phyloP scores from a whole-genome alignment of 2,888 invertebrate genomes.

The Rhagonycha fulva region DNA sequence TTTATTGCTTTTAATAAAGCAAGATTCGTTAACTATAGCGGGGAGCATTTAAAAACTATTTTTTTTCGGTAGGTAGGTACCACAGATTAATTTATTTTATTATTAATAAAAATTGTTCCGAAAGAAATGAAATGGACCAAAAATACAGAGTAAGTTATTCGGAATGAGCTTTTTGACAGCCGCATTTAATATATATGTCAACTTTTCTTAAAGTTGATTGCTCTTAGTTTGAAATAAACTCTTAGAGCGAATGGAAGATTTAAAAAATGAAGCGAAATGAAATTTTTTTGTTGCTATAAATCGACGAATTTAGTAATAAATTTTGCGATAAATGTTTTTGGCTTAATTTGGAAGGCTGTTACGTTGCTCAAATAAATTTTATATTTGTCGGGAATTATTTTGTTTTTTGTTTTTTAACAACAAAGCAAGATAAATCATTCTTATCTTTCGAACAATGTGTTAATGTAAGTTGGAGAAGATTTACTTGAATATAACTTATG shows the following conservation, averaged over 20 bases:
- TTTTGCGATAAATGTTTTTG: neutral
- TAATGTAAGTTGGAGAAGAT: neutral
- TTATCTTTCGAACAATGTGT: neutral
- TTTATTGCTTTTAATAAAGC: slow-evolving; percentile 48
- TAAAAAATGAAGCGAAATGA: neutral
- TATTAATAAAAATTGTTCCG: neutral
- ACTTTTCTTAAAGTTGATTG: slow-evolving; percentile 3
- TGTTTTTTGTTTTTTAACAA: neutral
- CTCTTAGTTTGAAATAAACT: neutral
- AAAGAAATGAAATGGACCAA: neutral
- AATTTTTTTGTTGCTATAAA: neutral
- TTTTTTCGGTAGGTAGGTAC: neutral
- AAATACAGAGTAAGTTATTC: neutral
- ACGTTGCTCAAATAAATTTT: neutral
- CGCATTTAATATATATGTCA: slow-evolving; percentile 10
- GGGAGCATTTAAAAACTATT: neutral
- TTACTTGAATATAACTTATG: neutral
- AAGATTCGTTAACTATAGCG: slow-evolving; percentile 17
- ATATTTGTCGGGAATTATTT: neutral
- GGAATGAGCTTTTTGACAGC: neutral
- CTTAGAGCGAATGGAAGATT: neutral
- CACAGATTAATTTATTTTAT: neutral
- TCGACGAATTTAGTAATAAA: neutral
- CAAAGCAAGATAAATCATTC: neutral
- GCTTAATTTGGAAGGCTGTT: neutral